Percentiles rank a stretch among this genome's conserved stretches.
Evolutionary conservation across 1,140 invertebrate genomes (phyloP).

Genomic region (Drosophila bocki): DNA sequence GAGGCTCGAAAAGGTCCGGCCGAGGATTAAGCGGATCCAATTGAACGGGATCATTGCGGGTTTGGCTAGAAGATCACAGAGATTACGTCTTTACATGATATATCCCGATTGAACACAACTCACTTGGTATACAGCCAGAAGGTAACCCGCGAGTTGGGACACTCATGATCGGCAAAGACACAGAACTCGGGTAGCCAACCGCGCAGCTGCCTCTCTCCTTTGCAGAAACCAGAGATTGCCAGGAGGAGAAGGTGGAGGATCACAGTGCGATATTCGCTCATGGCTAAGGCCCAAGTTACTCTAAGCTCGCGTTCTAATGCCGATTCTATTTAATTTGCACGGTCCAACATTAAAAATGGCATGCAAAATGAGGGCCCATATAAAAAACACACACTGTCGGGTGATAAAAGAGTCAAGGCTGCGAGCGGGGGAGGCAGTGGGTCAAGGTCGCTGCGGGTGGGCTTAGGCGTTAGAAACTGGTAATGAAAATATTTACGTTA

Average conservation of each 20-base stretch:
- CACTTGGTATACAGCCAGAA: constrained; percentile 82
- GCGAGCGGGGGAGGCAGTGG: constrained; percentile 15
- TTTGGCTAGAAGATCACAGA: constrained; percentile 28
- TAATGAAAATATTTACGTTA: constrained; percentile 26
- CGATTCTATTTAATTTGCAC: constrained; percentile 60
- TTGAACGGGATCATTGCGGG: constrained; percentile 36
- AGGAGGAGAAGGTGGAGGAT: constrained; percentile 10
- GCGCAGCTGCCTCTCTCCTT: constrained; percentile 13
- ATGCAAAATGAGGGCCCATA: constrained; percentile 40
- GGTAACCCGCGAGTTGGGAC: constrained; percentile 64
- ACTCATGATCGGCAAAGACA: constrained; percentile 52
- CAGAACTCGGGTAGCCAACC: constrained; percentile 53
- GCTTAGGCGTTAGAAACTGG: constrained; percentile 28
- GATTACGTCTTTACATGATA: constrained; percentile 7
- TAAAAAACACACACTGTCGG: background rate
- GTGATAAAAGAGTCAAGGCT: constrained; percentile 65
- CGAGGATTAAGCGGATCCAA: constrained; percentile 60
- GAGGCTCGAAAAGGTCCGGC: constrained; percentile 68
- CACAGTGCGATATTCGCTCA: constrained; percentile 48
- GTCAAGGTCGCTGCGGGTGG: constrained; percentile 62
- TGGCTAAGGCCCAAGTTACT: constrained; percentile 42
- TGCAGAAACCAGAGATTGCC: background rate
- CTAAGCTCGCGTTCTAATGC: constrained; percentile 37
- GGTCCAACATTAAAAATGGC: constrained; percentile 30
- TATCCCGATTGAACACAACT: constrained; percentile 21